A percentile compares a stretch with the other conserved stretches of the same genome.
phyloP scores from a whole-genome alignment of 2,113 vertebrate species.

The Budorcas taxicolor region DNA sequence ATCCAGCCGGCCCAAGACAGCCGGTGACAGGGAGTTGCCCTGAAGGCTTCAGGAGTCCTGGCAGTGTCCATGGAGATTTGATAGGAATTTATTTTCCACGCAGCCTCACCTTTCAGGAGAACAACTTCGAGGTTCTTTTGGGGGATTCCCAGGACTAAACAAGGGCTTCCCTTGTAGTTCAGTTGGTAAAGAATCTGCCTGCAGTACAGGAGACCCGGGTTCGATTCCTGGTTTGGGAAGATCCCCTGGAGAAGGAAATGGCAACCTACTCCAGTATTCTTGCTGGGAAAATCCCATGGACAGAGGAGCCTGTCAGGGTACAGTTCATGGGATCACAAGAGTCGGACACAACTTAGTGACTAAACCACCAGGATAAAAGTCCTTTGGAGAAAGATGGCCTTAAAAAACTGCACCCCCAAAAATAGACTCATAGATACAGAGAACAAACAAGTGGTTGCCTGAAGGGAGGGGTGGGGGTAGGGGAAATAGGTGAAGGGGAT shows the following conservation, averaged over 20 bases:
- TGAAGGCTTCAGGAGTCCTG: neutral
- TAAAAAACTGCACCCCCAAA: neutral
- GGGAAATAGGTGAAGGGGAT: neutral
- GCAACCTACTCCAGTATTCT: neutral
- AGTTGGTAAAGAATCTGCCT: neutral
- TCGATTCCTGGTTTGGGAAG: neutral
- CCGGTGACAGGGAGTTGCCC: neutral
- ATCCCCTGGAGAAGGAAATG: neutral
- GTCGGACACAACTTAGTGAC: neutral
- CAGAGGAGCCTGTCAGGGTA: neutral
- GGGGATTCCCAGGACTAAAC: neutral
- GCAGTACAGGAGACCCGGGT: neutral
- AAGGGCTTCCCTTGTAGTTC: neutral
- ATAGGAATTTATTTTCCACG: conserved; percentile 55
- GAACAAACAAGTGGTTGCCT: neutral
- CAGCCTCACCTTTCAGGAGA: conserved; percentile 37
- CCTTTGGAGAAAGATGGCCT: neutral
- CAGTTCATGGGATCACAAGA: neutral
- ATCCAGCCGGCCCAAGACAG: neutral
- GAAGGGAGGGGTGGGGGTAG: neutral
- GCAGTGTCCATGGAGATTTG: neutral
- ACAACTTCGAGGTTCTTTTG: conserved; percentile 19
- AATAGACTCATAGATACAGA: neutral
- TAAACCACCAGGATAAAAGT: neutral
- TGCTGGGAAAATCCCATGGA: neutral